Percentiles rank a stretch among this genome's conserved stretches.
Evolutionary conservation across 2,113 vertebrate species (phyloP).

Genomic region (Paraplagusia blochii): DNA sequence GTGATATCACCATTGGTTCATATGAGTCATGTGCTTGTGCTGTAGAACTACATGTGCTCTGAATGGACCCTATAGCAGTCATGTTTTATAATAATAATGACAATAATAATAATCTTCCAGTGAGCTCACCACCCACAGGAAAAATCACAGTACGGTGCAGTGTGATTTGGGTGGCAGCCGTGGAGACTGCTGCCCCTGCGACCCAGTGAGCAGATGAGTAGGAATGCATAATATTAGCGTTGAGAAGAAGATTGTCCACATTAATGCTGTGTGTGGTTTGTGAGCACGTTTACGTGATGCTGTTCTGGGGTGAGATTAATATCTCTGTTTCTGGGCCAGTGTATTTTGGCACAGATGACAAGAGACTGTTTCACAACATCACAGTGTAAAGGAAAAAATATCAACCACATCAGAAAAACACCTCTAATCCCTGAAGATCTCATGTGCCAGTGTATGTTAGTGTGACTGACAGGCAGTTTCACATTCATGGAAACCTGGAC

Average conservation of each 20-base stretch:
- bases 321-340: slow-evolving; percentile 3
- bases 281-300: slow-evolving; percentile 1
- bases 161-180: too few species aligned
- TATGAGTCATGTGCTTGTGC: slow-evolving; percentile 53
- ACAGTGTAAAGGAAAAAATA: background rate
- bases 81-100: slow-evolving; percentile 21
- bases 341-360: slow-evolving; percentile 1
- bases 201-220: too few species aligned
- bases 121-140: too few species aligned
- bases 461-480: too few species aligned
- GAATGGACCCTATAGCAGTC: slow-evolving; percentile 27
- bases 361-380: background rate
- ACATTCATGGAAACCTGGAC: too few species aligned
- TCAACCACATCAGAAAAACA: slow-evolving; percentile 9
- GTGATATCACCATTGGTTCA: slow-evolving; percentile 49
- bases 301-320: slow-evolving; percentile 1
- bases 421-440: slow-evolving; percentile 2
- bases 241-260: background rate
- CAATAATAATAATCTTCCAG: too few species aligned
- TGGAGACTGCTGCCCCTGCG: too few species aligned
- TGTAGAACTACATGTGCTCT: slow-evolving; percentile 50
- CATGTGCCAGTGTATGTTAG: too few species aligned
- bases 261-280: slow-evolving; percentile 7
- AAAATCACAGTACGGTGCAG: too few species aligned
- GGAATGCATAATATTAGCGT: too few species aligned